phyloP scores from a whole-genome alignment of 2,113 vertebrate genomes.

The Ascaphus truei region DNA sequence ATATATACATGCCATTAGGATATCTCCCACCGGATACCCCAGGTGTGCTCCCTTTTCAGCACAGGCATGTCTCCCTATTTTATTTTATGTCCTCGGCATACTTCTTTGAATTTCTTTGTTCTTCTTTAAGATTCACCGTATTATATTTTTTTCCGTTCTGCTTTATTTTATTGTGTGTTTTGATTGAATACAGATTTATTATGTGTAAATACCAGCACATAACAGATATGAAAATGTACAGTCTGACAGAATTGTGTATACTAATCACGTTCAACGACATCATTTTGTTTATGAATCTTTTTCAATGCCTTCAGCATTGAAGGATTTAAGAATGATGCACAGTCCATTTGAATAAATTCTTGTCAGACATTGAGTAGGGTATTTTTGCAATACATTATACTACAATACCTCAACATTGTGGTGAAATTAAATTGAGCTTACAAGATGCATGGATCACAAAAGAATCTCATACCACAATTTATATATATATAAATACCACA shows the following conservation, averaged over 20 bases:
- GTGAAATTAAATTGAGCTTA: too few species aligned
- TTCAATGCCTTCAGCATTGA: conserved; percentile 1
- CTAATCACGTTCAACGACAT: not conserved
- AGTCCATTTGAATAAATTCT: conserved; percentile 9
- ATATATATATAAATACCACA: too few species aligned
- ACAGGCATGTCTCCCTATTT: too few species aligned
- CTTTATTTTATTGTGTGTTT: not conserved
- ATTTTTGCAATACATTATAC: not conserved
- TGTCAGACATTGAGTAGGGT: not conserved
- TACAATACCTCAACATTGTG: too few species aligned
- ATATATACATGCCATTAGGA: too few species aligned
- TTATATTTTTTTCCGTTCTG: not conserved
- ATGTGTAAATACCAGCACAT: not conserved
- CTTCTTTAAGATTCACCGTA: not conserved
- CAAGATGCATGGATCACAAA: too few species aligned
- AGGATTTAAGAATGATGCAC: not conserved
- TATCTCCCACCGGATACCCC: too few species aligned
- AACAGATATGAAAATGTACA: not conserved
- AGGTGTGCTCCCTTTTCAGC: too few species aligned
- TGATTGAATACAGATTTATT: conserved; percentile 6
- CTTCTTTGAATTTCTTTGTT: not conserved
- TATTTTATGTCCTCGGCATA: not conserved
- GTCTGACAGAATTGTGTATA: conserved; percentile 5
- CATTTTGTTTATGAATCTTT: conserved; percentile 10
- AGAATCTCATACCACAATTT: too few species aligned